A percentile compares a stretch with the other conserved stretches of the same genome.
phyloP scores from a whole-genome alignment of 1,140 invertebrate species.

The Neodiprion fabricii region DNA sequence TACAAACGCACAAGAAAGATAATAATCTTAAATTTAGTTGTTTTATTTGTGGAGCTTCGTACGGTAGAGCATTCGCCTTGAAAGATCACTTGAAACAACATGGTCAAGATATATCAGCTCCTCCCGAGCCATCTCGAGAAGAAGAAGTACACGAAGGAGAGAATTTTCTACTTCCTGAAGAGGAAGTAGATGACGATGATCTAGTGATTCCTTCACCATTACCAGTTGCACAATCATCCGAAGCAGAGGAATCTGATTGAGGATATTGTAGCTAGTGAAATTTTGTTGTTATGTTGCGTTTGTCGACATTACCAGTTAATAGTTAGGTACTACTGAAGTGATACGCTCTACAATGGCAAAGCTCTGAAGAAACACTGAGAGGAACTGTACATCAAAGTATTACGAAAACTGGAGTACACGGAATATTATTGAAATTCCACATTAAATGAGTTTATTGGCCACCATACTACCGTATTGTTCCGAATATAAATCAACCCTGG shows the following conservation, averaged over 20 bases:
- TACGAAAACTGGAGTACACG: no score
- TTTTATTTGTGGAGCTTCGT: conserved; percentile 74
- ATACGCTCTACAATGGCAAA: neutral
- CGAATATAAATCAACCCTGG: no score
- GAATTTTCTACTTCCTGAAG: conserved; percentile 44
- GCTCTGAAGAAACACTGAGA: neutral
- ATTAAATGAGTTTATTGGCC: no score
- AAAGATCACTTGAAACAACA: conserved; percentile 73
- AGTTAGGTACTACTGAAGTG: neutral
- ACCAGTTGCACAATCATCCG: conserved; percentile 36
- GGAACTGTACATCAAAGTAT: no score
- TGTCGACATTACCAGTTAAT: neutral
- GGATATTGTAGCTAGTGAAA: conserved; percentile 30
- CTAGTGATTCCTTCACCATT: conserved; percentile 42
- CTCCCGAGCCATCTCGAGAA: conserved; percentile 50
- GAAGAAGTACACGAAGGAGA: conserved; percentile 51
- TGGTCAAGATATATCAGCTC: conserved; percentile 53
- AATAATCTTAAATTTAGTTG: conserved; percentile 76
- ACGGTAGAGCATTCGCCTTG: conserved; percentile 73
- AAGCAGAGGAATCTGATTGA: conserved; percentile 43
- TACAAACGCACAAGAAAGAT: conserved; percentile 72
- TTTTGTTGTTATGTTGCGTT: conserved; percentile 11
- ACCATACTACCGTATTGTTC: no score
- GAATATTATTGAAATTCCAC: no score
- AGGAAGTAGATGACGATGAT: conserved; percentile 45